These are phyloP conservation scores for Anthopleura xanthogrammica DNA, from an alignment of 92 coral and sea anemone genomes.

Conservation along the genomic window DNA sequence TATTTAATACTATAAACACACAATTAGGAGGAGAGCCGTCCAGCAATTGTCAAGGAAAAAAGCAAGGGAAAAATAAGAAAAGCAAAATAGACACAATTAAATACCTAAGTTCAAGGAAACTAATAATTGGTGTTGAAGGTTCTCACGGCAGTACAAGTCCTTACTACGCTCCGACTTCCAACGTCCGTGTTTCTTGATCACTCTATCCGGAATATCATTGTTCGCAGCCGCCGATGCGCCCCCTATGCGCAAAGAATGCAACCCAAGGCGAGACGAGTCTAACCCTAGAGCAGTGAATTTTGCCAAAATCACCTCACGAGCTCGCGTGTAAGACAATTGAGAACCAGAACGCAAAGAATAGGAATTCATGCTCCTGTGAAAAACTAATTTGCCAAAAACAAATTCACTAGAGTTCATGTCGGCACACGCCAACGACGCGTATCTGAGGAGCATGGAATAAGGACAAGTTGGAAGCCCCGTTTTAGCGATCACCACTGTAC, in stretches of 20 bases:
- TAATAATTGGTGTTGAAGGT: conserved; percentile 19
- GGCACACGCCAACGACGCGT: conserved; percentile 1
- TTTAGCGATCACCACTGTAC: neutral
- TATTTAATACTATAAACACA: too few relatives aligned
- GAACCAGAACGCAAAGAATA: conserved; percentile 27
- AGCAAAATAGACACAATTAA: neutral
- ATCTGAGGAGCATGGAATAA: neutral
- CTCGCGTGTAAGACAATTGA: conserved; percentile 9
- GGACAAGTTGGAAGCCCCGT: conserved; percentile 3
- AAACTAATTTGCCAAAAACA: conserved; percentile 14
- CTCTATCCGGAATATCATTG: conserved; percentile 26
- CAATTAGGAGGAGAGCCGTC: too few relatives aligned
- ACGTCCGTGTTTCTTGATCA: conserved; percentile 28
- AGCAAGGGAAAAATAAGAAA: neutral
- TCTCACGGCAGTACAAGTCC: conserved; percentile 26
- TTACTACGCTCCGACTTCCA: conserved; percentile 24
- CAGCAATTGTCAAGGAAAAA: neutral
- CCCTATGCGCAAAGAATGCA: conserved; percentile 34
- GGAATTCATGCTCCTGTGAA: neutral
- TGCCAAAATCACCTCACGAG: conserved; percentile 19
- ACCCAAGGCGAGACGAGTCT: conserved; percentile 15
- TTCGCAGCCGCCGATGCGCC: conserved; percentile 33
- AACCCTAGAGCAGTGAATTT: conserved; percentile 22
- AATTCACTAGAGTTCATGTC: neutral
- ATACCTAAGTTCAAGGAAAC: neutral